Evolutionary conservation across 2,113 vertebrate species (phyloP), one percentile per base, ranked within the genome.

Genomic region (Stigmatopora argus): DNA sequence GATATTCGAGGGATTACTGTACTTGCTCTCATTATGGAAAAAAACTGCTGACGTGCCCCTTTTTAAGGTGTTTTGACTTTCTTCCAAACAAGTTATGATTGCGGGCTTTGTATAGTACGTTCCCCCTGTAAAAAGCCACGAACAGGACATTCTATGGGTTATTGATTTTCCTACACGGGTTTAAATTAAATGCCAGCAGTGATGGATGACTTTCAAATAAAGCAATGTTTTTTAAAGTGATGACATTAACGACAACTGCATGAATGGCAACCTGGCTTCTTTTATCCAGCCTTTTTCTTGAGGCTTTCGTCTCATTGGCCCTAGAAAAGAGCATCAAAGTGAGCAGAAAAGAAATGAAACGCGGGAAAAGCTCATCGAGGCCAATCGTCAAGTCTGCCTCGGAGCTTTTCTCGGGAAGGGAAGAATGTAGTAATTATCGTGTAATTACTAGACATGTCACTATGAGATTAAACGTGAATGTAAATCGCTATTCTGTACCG

Each of bases 151-250:
- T 75, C 67, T 52, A 19, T 58, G 49, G 18, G 3, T 7, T 69
- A 82, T 77, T 72, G 80, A 79, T 77, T 77, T 77, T 62, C 11
- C 73, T 1, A 4, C 38, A 19, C 58, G 55, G 9, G 1, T 34
- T 63, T 61, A 74, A 72, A 72, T 79, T 38, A 72, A 79, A 79
- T 63, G 80, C 70, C 80, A 65, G 3, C 63, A 17, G 1, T 61
- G 78, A 64, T 65, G 3, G 64, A 77, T n/a, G 14, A 34, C 47
- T 3, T 51, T 10, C 66, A 62, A 67, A 64, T 72, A 14, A 61
- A 48, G 18, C 44, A 1, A 31, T 1, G 48, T 52, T 0, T 31
- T 31, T 31, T 31, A 31, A 31, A 49, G 47, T 2, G 69, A 74
- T 53, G 66, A 70, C 64, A 67, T 60, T 44, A 12, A 64, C 45